Evolutionary conservation across 53 echinoderm and acorn worm genomes (phyloP).

Genomic region (Antedon mediterranea): DNA sequence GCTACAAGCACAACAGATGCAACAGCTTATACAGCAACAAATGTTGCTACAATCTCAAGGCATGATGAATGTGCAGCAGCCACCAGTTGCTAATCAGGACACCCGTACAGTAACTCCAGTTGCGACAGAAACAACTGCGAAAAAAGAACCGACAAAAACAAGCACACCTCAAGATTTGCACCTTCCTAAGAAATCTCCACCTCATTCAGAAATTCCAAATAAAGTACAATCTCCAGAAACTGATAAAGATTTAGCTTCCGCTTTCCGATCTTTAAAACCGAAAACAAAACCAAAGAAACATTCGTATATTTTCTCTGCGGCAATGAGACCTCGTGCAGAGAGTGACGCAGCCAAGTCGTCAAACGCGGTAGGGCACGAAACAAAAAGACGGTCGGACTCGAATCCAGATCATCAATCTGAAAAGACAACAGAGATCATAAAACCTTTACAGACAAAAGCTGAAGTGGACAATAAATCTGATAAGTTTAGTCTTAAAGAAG

Average conservation of each 20-base stretch:
- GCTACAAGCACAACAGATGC: slow-evolving; percentile 18
- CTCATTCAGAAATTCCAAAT: not conserved
- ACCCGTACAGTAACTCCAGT: slow-evolving; percentile 12
- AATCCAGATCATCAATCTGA: not conserved
- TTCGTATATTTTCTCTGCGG: not conserved
- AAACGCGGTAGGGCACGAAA: not conserved
- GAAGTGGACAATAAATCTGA: not conserved
- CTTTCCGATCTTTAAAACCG: not conserved
- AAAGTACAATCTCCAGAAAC: not conserved
- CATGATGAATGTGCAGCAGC: slow-evolving; percentile 26
- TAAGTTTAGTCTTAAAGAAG: not conserved
- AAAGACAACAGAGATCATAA: not conserved
- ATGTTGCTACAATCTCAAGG: slow-evolving; percentile 48
- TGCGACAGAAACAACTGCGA: slow-evolving; percentile 10
- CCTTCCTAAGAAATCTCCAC: not conserved
- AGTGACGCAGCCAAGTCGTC: not conserved
- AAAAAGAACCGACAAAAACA: slow-evolving; percentile 13
- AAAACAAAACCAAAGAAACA: not conserved
- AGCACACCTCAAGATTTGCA: not conserved
- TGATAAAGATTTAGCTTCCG: not conserved
- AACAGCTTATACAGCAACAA: slow-evolving; percentile 43
- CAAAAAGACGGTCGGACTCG: not conserved
- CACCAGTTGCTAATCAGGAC: slow-evolving; percentile 6
- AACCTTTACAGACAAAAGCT: not conserved
- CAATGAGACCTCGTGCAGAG: not conserved